Evolutionary conservation across 2,797 vertebrate genomes (phyloP), one percentile per base, ranked within the genome.

Genomic region (Sebastes umbrosus): DNA sequence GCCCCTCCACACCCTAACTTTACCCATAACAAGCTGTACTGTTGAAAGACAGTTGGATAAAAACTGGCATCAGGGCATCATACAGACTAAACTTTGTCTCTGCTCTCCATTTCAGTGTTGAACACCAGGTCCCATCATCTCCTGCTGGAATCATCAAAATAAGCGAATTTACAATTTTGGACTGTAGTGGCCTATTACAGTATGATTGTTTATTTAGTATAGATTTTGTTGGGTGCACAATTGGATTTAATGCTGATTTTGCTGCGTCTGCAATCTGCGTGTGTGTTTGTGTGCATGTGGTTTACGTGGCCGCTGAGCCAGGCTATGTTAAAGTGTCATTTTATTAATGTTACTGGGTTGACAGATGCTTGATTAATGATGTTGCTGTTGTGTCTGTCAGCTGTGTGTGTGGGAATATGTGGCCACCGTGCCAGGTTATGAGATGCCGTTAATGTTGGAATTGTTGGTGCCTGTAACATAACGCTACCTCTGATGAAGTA

Each of bases 391-490:
- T 39, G 39, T 39, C 39, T 14, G 39, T 14, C 39, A 39, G 39
- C 39, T 39, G 46, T 52, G 46, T 52, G 46, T 52, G 46, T 52
- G 46, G 7, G 46, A 20, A 52, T 52, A 52, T 20, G 46, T 52
- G 8, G 16, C 46, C 18, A 0, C 18, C 16, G 0, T 52, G 46
- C 46, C 46, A 52, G 46, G 16, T 0, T 20, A 20, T 52, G 7
- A 52, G 43, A 46, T 46, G 43, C 43, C 1, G 14, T 46, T 46
- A 46, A 8, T 46, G 43, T 18, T 46, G 16, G 43, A 0, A 0
- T 46, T 46, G 16, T 46, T 46, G 43, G 43, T 46, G 43, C 43
- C 16, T 46, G 16, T 46, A 46, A 46, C 43, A 46, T 46, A 46
- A 46, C 16, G 43, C 43, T 46, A 46, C 43, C 43, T 46, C 43